Base-by-base conservation (phyloP, 53 echinoderm and acorn worm species). In the Astropecten irregularis region DNA sequence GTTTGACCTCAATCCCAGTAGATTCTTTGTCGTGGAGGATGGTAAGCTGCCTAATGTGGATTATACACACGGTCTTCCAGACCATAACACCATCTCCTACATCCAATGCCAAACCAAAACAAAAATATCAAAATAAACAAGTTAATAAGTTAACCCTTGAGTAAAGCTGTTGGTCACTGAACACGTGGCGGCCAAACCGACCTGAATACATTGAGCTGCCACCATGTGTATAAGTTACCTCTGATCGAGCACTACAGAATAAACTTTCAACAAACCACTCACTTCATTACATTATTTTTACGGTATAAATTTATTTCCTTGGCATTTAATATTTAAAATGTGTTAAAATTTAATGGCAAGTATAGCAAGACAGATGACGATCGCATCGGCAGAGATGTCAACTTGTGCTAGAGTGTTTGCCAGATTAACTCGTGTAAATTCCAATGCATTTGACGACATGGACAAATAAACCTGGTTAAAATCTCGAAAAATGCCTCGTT, bases 251-350 rank as follows among this genome's bases (percentile, higher is more conserved):
- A 60, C 22, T 56, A 46, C 31, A 47, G 42, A n/a, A 30, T 61
- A 15, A 48, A 15, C 60, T 48, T 18, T n/a, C 44, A 72, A 33
- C 79, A 46, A 79, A 79, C 79, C 11, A 9, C 42, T 53, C 62
- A 62, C 62, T 61, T 44, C 62, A 56, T 79, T 79, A 36, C 62
- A 62, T 79, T 79, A 60, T 79, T 74, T 62, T 60, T 46, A 62
- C 79, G 61, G 79, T 79, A 79, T 79, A 79, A 79, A 79, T 79
- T 79, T 79, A 79, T 79, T 79, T 79, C 79, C 79, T 32, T 61
- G 79, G 79, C 62, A 79, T 79, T 77, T 79, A 79, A 79, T 60
- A 79, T 79, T 79, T 79, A 79, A 79, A 79, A 79, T 62, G 79
- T 79, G 79, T 79, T 79, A 61, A 79, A 79, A 79, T 79, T 79